Evolutionary conservation across 2,888 invertebrate species (phyloP).

Genomic region (Pyrrhia umbra): DNA sequence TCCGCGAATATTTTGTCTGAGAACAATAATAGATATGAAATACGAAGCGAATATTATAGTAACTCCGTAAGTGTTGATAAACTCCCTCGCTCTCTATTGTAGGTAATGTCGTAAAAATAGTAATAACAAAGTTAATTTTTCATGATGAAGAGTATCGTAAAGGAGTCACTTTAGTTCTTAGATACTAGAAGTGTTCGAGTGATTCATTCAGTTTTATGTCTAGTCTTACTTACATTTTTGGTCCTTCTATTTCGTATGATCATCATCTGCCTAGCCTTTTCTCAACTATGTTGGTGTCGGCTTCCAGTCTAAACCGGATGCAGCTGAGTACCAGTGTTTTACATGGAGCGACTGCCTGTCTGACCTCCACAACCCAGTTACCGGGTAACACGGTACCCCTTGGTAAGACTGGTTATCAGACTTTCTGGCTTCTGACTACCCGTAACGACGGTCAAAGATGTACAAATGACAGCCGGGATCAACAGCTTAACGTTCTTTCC

Average conservation of each 20-base stretch:
- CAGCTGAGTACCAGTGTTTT: no score
- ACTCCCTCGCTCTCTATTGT: slow-evolving; percentile 41
- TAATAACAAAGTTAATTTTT: slow-evolving; percentile 48
- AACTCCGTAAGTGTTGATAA: slow-evolving; percentile 60
- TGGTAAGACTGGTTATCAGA: no score
- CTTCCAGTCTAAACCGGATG: no score
- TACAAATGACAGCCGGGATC: no score
- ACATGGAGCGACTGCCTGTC: no score
- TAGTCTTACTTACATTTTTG: neutral
- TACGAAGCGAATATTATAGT: slow-evolving; percentile 45
- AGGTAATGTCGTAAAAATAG: slow-evolving; percentile 49
- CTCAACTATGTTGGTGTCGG: no score
- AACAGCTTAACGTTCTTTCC: no score
- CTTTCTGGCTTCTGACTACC: no score
- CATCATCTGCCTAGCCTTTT: no score
- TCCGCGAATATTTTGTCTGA: slow-evolving; percentile 65
- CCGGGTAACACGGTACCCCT: no score
- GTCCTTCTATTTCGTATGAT: neutral
- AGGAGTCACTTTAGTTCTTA: slow-evolving; percentile 32
- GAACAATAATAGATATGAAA: slow-evolving; percentile 68
- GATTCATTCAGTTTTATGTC: slow-evolving; percentile 26
- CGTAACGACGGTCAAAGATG: no score
- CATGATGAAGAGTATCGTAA: slow-evolving; percentile 40
- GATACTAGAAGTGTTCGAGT: slow-evolving; percentile 18
- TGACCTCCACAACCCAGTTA: no score